phyloP scores from a whole-genome alignment of 1,140 invertebrate genomes.

The Zaprionus taronus region DNA sequence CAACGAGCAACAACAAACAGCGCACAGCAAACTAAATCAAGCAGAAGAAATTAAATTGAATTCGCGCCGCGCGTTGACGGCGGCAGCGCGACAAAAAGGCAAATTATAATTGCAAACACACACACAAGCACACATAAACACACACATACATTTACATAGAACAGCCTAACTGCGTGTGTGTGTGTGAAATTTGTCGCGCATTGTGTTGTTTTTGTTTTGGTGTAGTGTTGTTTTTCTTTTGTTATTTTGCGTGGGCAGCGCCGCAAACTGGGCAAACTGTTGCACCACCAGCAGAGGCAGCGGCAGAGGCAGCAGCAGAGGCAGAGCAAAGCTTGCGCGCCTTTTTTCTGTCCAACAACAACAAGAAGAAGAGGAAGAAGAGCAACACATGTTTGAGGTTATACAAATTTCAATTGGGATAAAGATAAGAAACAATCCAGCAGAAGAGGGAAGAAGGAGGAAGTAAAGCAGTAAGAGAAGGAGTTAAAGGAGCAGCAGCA shows the following conservation, averaged over 20 bases:
- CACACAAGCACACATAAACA: background rate
- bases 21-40: slow-evolving; percentile 10
- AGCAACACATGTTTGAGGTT: slow-evolving; percentile 38
- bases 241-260: slow-evolving; percentile 16
- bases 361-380: slow-evolving; percentile 8
- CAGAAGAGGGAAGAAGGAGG: slow-evolving; percentile 18
- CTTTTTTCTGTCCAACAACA: slow-evolving; percentile 23
- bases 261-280: slow-evolving; percentile 31
- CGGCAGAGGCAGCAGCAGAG: background rate
- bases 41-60: slow-evolving; percentile 46
- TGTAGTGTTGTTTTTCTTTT: slow-evolving; percentile 6
- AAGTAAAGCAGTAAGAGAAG: background rate
- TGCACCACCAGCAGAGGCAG: slow-evolving; percentile 22
- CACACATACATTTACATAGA: background rate
- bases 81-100: slow-evolving; percentile 34
- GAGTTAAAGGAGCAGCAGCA: too few relatives aligned
- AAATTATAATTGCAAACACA: slow-evolving; percentile 42
- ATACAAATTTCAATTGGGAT: slow-evolving; percentile 44
- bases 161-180: background rate
- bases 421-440: slow-evolving; percentile 47
- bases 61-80: slow-evolving; percentile 24
- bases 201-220: slow-evolving; percentile 10
- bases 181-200: slow-evolving; percentile 18
- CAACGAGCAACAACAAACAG: background rate
- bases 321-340: slow-evolving; percentile 34